Percentiles rank a stretch among this genome's conserved stretches.
Conservation (phyloP, 2,888 invertebrate genomes). For the Leptothorax acervorum region DNA sequence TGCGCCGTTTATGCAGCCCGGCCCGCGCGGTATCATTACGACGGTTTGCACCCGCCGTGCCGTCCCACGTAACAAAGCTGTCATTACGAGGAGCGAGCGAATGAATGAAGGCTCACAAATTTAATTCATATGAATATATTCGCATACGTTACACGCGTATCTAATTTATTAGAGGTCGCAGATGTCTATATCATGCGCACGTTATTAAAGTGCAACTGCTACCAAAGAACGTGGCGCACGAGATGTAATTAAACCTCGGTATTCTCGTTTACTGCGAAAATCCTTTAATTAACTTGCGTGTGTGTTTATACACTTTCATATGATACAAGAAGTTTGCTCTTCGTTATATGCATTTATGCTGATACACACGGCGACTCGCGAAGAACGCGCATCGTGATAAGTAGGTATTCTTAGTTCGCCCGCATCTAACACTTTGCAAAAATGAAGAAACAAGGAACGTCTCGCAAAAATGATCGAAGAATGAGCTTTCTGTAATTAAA, state of each 20-base stretch:
- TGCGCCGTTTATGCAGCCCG: slow-evolving; percentile 58
- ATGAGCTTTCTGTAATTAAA: background rate
- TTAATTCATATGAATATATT: background rate
- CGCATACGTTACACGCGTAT: background rate
- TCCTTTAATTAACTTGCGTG: slow-evolving; percentile 57
- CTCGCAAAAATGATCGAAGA: background rate
- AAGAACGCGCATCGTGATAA: slow-evolving; percentile 36
- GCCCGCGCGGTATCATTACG: slow-evolving; percentile 38
- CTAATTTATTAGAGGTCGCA: background rate
- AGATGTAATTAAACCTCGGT: slow-evolving; percentile 9
- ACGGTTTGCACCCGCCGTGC: slow-evolving; percentile 17
- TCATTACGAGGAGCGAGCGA: background rate
- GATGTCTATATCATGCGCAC: background rate
- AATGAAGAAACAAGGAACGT: background rate
- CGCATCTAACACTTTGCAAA: background rate
- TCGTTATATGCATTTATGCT: slow-evolving; percentile 55
- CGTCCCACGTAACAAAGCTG: slow-evolving; percentile 17
- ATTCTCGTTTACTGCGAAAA: slow-evolving; percentile 16
- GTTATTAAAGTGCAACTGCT: background rate
- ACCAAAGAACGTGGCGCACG: background rate
- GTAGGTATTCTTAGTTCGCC: slow-evolving; percentile 61
- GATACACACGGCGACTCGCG: slow-evolving; percentile 55
- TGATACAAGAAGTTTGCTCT: slow-evolving; percentile 44
- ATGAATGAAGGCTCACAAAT: background rate
- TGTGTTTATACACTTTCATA: slow-evolving; percentile 36